phyloP scores from a whole-genome alignment of 2,888 invertebrate genomes.

The Aromia moschata region DNA sequence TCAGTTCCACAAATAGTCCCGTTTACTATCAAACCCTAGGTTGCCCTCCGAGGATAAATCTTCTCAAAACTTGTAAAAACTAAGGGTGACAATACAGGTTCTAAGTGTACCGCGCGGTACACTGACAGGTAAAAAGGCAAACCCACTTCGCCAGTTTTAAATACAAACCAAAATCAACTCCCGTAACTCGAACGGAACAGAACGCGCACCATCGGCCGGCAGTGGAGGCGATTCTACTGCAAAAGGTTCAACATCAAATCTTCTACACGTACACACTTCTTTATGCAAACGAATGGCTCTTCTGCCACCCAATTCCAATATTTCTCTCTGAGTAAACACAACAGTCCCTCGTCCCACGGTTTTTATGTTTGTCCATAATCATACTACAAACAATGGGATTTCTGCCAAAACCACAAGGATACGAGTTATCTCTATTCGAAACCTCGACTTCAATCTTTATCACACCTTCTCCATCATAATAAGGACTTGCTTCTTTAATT shows the following conservation, averaged over 20 bases:
- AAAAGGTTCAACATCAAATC: conserved; percentile 35
- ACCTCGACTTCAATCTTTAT: neutral
- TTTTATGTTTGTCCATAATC: conserved; percentile 5
- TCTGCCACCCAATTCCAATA: conserved; percentile 36
- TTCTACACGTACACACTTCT: conserved; percentile 33
- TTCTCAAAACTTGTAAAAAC: too few relatives aligned
- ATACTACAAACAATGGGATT: conserved; percentile 2
- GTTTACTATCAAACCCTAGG: conserved; percentile 36
- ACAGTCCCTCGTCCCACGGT: conserved; percentile 27
- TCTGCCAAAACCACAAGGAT: conserved; percentile 13
- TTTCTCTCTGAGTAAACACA: conserved; percentile 31
- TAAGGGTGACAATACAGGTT: conserved; percentile 29
- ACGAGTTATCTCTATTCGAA: conserved; percentile 6
- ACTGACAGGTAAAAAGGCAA: conserved; percentile 33
- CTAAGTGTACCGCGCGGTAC: conserved; percentile 32
- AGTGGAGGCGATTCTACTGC: conserved; percentile 40
- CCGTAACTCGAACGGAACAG: conserved; percentile 47
- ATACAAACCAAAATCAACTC: conserved; percentile 49
- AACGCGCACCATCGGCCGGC: conserved; percentile 44
- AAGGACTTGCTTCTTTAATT: neutral
- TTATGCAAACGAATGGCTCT: conserved; percentile 26
- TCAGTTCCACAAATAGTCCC: conserved; percentile 22
- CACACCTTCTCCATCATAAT: neutral
- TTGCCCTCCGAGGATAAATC: too few relatives aligned
- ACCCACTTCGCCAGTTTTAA: conserved; percentile 15